These are phyloP conservation scores for Lobophora halterata DNA, from an alignment of 2,888 invertebrate species.

Conservation along the genomic window DNA sequence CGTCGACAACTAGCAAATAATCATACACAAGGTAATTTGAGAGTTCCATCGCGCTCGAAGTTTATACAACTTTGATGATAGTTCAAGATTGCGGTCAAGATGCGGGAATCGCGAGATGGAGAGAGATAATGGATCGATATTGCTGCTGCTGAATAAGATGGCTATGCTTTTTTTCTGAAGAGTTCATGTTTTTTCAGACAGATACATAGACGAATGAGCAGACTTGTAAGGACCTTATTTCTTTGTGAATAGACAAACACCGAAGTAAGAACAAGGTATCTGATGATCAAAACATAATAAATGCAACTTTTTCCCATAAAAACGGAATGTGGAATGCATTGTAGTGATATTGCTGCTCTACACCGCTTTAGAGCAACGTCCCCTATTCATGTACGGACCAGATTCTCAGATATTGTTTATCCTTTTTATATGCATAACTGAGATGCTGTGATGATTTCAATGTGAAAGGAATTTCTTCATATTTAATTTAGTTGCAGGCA, in stretches of 20 bases:
- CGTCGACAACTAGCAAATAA: slow-evolving; percentile 64
- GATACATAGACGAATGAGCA: no score
- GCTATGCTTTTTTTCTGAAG: neutral
- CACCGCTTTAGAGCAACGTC: slow-evolving; percentile 17
- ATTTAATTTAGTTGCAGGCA: no score
- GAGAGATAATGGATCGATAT: slow-evolving; percentile 24
- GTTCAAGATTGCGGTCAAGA: slow-evolving; percentile 56
- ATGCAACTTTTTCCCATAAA: no score
- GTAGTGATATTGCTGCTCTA: slow-evolving; percentile 21
- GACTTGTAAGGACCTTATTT: no score
- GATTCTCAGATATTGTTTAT: slow-evolving; percentile 16
- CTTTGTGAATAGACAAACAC: no score
- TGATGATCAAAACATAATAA: no score
- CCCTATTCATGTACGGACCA: slow-evolving; percentile 17
- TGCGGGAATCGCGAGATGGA: slow-evolving; percentile 35
- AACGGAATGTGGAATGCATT: slow-evolving; percentile 20
- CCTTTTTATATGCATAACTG: slow-evolving; percentile 9
- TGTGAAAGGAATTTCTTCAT: no score
- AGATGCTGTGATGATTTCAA: no score
- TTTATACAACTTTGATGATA: slow-evolving; percentile 55
- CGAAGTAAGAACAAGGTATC: no score
- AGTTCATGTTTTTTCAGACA: no score
- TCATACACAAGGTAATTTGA: slow-evolving; percentile 66
- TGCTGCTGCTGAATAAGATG: slow-evolving; percentile 18
- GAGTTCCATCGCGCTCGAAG: slow-evolving; percentile 50